Base-by-base conservation (phyloP, 2,113 vertebrate genomes). In the Syngnathus scovelli region DNA sequence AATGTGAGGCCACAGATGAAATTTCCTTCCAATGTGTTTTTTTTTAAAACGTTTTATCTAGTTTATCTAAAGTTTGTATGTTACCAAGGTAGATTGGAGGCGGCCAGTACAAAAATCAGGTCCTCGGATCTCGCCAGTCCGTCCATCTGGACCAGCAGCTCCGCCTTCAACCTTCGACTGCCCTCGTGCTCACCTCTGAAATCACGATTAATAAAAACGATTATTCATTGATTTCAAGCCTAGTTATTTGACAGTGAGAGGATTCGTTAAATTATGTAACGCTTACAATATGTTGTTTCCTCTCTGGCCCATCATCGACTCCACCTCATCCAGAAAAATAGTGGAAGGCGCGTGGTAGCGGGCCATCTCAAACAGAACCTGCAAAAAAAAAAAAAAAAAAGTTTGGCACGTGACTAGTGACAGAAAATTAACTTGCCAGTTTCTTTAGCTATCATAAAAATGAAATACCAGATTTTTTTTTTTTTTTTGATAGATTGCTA, bases 81-180 rank as follows among this genome's bases (percentile, higher is more conserved):
- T 93, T 92, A 98, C 95, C 95, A 96, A 0, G 95, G 95, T 79
- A 85, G 84, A 89, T 98, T 99, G 87, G 96, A 99, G 68, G 96
- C 96, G 70, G 97, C 96, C 77, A 99, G 90, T 63, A 99, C 95
- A 90, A 99, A 99, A 70, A 99, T 95, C 33, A 98, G 93, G 81
- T 98, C 94, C 6, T 98, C 93, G 3, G 96, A 98, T 77, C 67
- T 91, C 1, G 95, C 93, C 79, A 99, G 87, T 60, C 96, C 96
- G 18, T 99, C 97, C 97, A 99, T 98, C 91, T 99, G 97, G 64
- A 99, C 92, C 86, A 99, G 86, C 43, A 99, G 87, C 90, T 99
- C 95, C 0, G 95, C 96, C 90, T 99, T 99, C 95, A 98, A 96
- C 84, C 95, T 90, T 12, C 92, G 92, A 78, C 95, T 98, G 71